Base-by-base conservation (phyloP, 2,888 invertebrate species). In the Pyrrhia umbra region DNA sequence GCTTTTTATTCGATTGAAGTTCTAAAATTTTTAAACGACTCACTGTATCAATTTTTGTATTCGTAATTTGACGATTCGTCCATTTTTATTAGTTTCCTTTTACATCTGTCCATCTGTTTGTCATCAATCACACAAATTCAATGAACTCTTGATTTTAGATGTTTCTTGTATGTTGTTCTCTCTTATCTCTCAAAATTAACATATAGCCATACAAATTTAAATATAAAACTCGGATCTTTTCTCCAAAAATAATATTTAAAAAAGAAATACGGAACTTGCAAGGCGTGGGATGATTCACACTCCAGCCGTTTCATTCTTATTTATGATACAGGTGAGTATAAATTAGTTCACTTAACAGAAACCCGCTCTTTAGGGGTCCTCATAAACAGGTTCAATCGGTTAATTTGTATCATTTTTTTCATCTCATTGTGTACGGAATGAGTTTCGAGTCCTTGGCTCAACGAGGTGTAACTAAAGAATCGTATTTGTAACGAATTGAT, bases 391-490 rank as follows among this genome's bases (percentile, higher is more conserved):
- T 94, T 90, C 86, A 92, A 91, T 92, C 91, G 87, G 88, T 93
- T 93, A 92, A 93, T 94, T 92, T 92, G 90, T 90, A 89, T 88
- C 87, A 84, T 91, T 88, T 89, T 90, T 91, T 90, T 81, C 63
- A 72, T 85, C 85, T 88, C 88, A 91, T 92, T 92, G 88, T 91
- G 79, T 85, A 82, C 83, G 82, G 87, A 92, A 92, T 93, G 92
- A 92, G 88, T 90, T 88, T 84, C 83, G 90, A 93, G 93, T 94
- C 95, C 94, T 95, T 93, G 93, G 87, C 86, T 91, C 94, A 95
- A 95, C 94, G 94, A 95, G 95, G 93, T 93, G 94, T 91, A 90
- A 90, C 95, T 91, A 94, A 95, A 95, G 89, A 90, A 87, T 88
- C 88, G 86, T 91, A 93, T 93, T 93, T 91, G 92, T 90, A 94